These are phyloP conservation scores for Aphelinus certus DNA, from an alignment of 1,140 invertebrate genomes.

Conservation along the genomic window DNA sequence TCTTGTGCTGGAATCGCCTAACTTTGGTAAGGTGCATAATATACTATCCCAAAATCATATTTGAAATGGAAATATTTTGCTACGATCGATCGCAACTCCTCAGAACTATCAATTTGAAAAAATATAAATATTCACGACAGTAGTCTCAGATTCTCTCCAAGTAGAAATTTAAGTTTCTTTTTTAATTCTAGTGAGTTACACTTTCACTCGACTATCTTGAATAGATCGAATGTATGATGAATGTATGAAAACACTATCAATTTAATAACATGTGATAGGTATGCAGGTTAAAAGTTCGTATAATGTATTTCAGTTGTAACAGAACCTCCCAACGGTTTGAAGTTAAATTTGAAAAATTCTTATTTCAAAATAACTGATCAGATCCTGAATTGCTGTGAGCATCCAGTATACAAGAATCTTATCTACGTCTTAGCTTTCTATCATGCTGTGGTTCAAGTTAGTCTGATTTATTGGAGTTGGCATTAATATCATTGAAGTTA, in stretches of 20 bases:
- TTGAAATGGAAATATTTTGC: too few species aligned
- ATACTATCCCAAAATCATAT: too few species aligned
- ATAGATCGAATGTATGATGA: not conserved
- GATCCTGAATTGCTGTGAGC: slow-evolving; percentile 76
- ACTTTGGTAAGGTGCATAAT: too few species aligned
- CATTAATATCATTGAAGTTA: not conserved
- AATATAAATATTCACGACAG: too few species aligned
- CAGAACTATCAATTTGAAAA: too few species aligned
- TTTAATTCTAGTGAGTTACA: too few species aligned
- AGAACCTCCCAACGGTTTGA: slow-evolving; percentile 89
- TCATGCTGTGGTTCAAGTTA: slow-evolving; percentile 86
- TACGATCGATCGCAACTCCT: too few species aligned
- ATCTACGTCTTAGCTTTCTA: slow-evolving; percentile 90
- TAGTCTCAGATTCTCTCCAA: slow-evolving; percentile 19
- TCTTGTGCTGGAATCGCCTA: too few species aligned
- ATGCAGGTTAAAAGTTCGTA: not conserved
- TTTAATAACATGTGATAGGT: not conserved
- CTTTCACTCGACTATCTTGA: too few species aligned
- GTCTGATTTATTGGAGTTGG: slow-evolving; percentile 5
- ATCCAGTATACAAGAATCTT: slow-evolving; percentile 78
- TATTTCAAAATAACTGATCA: slow-evolving; percentile 83
- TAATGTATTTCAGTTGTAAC: slow-evolving; percentile 76
- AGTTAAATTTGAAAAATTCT: slow-evolving; percentile 88
- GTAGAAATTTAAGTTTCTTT: too few species aligned
- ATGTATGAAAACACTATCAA: not conserved